Evolutionary conservation across 2,888 invertebrate species (phyloP).

Genomic region (Torymus aiolomorphi): DNA sequence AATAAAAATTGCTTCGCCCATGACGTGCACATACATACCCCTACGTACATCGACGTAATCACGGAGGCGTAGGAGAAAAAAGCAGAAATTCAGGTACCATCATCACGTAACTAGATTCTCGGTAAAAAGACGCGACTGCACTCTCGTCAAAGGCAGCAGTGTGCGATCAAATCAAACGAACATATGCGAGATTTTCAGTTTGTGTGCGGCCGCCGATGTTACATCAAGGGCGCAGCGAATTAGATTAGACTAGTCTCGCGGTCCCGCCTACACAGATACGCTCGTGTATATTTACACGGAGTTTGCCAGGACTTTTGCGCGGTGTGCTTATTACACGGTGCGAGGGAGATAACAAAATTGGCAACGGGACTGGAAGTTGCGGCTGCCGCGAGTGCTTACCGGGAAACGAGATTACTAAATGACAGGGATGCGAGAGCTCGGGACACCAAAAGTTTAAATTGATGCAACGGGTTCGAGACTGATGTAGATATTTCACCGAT

Average conservation of each 20-base stretch:
- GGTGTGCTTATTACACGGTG: slow-evolving; percentile 28
- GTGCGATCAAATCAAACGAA: slow-evolving; percentile 10
- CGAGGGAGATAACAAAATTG: not conserved
- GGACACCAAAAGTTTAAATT: slow-evolving; percentile 49
- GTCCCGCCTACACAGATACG: not conserved
- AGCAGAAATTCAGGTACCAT: not conserved
- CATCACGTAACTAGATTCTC: not conserved
- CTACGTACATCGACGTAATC: not conserved
- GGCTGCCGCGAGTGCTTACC: slow-evolving; percentile 17
- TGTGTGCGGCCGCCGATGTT: slow-evolving; percentile 4
- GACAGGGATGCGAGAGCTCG: slow-evolving; percentile 19
- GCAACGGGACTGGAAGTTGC: slow-evolving; percentile 17
- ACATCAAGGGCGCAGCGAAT: not conserved
- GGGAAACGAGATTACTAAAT: slow-evolving; percentile 49
- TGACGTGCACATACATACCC: too few relatives aligned
- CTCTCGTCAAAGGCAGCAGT: slow-evolving; percentile 24
- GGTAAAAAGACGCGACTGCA: slow-evolving; percentile 6
- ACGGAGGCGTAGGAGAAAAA: not conserved
- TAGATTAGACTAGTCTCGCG: slow-evolving; percentile 3
- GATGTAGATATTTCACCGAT: slow-evolving; percentile 10
- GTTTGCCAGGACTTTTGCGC: slow-evolving; percentile 18
- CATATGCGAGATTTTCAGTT: slow-evolving; percentile 16
- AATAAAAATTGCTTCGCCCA: slow-evolving; percentile 8
- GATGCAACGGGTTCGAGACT: slow-evolving; percentile 25
- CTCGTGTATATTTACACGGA: slow-evolving; percentile 18